Evolutionary conservation across 2,888 invertebrate genomes (phyloP).

Genomic region (Chymomyza fuscimana): DNA sequence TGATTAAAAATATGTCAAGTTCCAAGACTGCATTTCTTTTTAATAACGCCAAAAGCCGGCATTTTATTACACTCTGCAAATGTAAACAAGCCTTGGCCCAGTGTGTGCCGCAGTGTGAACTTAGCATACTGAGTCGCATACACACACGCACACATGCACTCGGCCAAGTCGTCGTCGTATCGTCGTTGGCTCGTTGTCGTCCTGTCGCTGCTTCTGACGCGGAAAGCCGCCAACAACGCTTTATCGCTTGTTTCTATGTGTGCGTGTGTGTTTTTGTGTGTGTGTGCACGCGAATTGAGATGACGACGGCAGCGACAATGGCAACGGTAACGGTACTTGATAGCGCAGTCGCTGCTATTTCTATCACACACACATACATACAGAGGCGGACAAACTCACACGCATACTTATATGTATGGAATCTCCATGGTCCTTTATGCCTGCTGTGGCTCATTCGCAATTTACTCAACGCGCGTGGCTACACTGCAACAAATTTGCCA

Average conservation of each 20-base stretch:
- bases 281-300: conserved; percentile 63
- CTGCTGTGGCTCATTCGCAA: conserved; percentile 45
- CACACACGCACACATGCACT: conserved; percentile 14
- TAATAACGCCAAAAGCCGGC: background rate
- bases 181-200: conserved; percentile 34
- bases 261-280: conserved; percentile 25
- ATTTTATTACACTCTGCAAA: too few relatives aligned
- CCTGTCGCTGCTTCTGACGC: conserved; percentile 41
- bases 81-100: too few relatives aligned
- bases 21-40: background rate
- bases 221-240: conserved; percentile 41
- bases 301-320: conserved; percentile 58
- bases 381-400: background rate
- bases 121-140: conserved; percentile 3
- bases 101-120: too few relatives aligned
- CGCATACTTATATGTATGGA: background rate
- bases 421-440: conserved; percentile 25
- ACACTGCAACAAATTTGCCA: background rate
- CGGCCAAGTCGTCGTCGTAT: conserved; percentile 45
- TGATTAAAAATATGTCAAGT: too few relatives aligned
- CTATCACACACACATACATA: background rate
- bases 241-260: conserved; percentile 18
- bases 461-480: conserved; percentile 20
- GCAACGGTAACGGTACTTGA: conserved; percentile 30
- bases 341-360: conserved; percentile 21